Percentiles rank a stretch among this genome's conserved stretches.
phyloP scores from a whole-genome alignment of 2,888 invertebrate species.

The Heliconius ismenius region DNA sequence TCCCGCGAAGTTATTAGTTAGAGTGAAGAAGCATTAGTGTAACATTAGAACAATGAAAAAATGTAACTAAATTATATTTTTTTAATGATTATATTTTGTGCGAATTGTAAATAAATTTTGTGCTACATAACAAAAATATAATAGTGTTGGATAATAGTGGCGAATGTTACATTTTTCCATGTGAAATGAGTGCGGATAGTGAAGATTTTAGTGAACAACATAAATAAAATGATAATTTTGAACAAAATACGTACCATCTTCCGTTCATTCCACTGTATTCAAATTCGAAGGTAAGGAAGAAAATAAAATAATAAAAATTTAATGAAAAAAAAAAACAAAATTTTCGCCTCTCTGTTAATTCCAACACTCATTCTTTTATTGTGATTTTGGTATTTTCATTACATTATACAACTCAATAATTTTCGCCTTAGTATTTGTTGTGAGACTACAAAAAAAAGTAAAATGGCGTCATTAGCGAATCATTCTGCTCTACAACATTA shows the following conservation, averaged over 20 bases:
- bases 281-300: constrained; percentile 58
- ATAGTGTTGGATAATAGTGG: not conserved
- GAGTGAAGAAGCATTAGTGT: constrained; percentile 64
- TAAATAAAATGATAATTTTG: constrained; percentile 60
- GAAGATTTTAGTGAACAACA: constrained; percentile 67
- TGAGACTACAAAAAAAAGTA: constrained; percentile 70
- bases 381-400: constrained; percentile 75
- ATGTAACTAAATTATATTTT: constrained; percentile 46
- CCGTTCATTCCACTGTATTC: constrained; percentile 58
- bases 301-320: constrained; percentile 46
- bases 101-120: not conserved
- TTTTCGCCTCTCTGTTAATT: constrained; percentile 80
- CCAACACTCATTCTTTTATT: constrained; percentile 83
- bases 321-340: constrained; percentile 69
- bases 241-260: constrained; percentile 74
- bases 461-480: constrained; percentile 44
- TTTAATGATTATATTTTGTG: not conserved
- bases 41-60: constrained; percentile 47
- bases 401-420: constrained; percentile 65
- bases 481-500: constrained; percentile 38
- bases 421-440: constrained; percentile 80
- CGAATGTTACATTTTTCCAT: constrained; percentile 56
- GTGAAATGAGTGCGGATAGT: constrained; percentile 72
- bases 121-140: not conserved
- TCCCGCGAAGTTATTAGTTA: constrained; percentile 54